Percentiles rank a stretch among this genome's conserved stretches.
Evolutionary conservation across 1,140 invertebrate species (phyloP).

Genomic region (Cryptotermes secundus): DNA sequence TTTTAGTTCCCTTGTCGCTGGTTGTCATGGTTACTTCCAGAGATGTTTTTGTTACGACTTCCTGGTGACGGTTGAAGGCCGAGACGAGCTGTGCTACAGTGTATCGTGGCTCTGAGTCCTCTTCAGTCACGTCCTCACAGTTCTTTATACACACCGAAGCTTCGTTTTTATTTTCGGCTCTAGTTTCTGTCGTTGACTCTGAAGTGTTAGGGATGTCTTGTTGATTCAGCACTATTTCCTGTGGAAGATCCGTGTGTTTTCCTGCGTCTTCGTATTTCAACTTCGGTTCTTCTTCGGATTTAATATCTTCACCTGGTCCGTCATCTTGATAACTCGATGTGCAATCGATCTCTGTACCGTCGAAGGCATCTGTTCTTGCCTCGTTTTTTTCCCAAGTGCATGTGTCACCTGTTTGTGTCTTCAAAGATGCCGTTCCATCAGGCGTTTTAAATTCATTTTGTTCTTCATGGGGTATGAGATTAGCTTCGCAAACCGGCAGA

Average conservation of each 20-base stretch:
- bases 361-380: background rate
- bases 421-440: background rate
- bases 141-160: background rate
- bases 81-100: conserved; percentile 55
- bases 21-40: conserved; percentile 53
- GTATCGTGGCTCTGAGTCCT: conserved; percentile 54
- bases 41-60: conserved; percentile 50
- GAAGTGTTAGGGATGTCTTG: background rate
- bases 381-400: background rate
- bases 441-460: background rate
- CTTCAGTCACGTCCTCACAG: conserved; percentile 39
- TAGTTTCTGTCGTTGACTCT: background rate
- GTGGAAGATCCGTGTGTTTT: too few species aligned
- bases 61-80: conserved; percentile 55
- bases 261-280: too few species aligned
- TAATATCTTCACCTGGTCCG: too few species aligned
- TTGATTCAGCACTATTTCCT: too few species aligned
- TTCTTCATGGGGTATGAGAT: background rate
- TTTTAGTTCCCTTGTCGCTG: conserved; percentile 38
- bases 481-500: background rate
- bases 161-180: background rate
- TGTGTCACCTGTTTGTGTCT: background rate
- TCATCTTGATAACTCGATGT: background rate
- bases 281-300: too few species aligned
- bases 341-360: background rate